phyloP scores from a whole-genome alignment of 2,797 vertebrate genomes.

The Spinibarbus caldwelli region DNA sequence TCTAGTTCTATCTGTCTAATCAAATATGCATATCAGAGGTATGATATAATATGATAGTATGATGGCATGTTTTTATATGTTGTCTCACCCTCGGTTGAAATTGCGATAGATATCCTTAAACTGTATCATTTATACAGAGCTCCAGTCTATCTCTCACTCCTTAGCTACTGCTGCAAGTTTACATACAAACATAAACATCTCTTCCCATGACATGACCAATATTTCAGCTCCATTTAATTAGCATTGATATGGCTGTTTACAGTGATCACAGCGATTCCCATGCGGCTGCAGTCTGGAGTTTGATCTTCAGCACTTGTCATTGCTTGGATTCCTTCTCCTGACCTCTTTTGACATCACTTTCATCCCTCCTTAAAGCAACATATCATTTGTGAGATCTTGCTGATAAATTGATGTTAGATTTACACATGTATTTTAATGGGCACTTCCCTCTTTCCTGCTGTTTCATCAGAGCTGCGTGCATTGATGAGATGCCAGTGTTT shows the following conservation, averaged over 20 bases:
- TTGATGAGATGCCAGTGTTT: constrained; percentile 38
- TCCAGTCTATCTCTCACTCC: not conserved
- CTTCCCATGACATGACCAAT: constrained; percentile 3
- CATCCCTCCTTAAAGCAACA: constrained; percentile 36
- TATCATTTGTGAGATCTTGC: constrained; percentile 1
- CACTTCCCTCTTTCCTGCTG: constrained; percentile 1
- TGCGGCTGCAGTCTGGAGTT: constrained; percentile 47
- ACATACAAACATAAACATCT: not conserved
- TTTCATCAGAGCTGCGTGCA: constrained; percentile 14
- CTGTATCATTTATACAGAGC: not conserved
- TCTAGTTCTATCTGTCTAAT: not conserved
- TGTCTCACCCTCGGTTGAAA: too few relatives aligned
- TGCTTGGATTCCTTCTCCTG: constrained; percentile 3
- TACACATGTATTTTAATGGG: constrained; percentile 42
- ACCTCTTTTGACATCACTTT: constrained; percentile 18
- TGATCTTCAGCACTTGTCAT: constrained; percentile 41
- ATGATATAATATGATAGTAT: not conserved
- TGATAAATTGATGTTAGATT: constrained; percentile 34
- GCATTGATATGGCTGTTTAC: constrained; percentile 1
- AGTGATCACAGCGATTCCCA: constrained; percentile 43
- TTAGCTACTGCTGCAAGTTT: not conserved
- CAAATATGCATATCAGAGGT: not conserved
- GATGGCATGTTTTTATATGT: too few relatives aligned
- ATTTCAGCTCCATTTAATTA: constrained; percentile 2
- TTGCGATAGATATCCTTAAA: not conserved